Conservation (phyloP, 2,797 vertebrate species). For the Esox masquinongy region DNA sequence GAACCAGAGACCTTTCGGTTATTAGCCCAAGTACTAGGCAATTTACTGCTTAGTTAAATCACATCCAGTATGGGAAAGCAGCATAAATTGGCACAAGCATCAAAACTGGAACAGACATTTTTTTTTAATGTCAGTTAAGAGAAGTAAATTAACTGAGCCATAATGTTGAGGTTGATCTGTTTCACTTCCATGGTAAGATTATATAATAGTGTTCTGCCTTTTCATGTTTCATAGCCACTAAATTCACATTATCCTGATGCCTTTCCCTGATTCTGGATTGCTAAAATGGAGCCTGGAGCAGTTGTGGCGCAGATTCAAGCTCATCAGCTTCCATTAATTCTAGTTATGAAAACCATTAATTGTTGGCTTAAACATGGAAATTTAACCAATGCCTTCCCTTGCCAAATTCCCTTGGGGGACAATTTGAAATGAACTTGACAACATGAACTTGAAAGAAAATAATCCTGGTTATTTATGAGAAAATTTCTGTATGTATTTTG, state of each 20-base stretch:
- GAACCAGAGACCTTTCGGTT: too few species aligned
- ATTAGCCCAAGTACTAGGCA: too few species aligned
- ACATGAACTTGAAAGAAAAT: too few species aligned
- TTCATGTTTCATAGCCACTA: not conserved
- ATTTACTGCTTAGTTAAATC: not conserved
- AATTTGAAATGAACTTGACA: too few species aligned
- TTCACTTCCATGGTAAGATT: not conserved
- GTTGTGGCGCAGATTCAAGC: not conserved
- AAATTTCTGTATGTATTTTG: too few species aligned
- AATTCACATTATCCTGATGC: not conserved
- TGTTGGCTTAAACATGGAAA: not conserved
- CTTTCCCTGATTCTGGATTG: not conserved
- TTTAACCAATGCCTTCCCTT: not conserved
- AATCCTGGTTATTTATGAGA: too few species aligned
- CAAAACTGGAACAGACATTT: too few species aligned
- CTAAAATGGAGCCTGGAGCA: not conserved
- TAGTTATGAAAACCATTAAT: not conserved
- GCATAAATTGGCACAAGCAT: not conserved
- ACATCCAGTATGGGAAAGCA: not conserved
- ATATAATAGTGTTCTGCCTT: not conserved
- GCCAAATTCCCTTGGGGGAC: not conserved
- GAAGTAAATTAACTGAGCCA: too few species aligned
- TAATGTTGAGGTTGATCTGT: not conserved
- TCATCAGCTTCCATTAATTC: not conserved
- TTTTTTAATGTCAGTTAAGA: not conserved